Base-by-base conservation (phyloP, 2,113 vertebrate genomes). In the Cynopterus brachyotis region DNA sequence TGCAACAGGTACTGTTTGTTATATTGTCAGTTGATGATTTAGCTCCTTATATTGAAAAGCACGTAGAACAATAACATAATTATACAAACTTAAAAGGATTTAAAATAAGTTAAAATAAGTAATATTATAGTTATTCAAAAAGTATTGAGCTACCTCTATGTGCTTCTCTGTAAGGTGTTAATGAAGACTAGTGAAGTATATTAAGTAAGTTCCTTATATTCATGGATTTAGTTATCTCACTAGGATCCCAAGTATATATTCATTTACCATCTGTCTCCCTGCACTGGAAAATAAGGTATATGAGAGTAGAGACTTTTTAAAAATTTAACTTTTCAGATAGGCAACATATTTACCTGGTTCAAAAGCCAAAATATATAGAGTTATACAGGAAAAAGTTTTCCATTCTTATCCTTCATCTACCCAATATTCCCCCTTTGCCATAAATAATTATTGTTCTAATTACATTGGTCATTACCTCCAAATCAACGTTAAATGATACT, bases 1-100 rank as follows among this genome's bases (percentile, higher is more conserved):
- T 59, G 78, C 32, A 96, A 98, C 96, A 99, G 98, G 99, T 99
- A 96, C 97, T 97, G 40, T 89, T 72, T 87, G 4, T 76, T 62
- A 13, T 79, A 19, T 59, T 92, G 90, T 80, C 55, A 57, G n/a
- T 42, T 93, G 70, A 66, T 92, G 42, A 47, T 67, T 67, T 73
- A 19, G 55, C 26, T 83, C 28, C 42, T 95, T 95, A 67, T 12
- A 28, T 30, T 91, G 91, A 95, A 91, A 95, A 94, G 28, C 30
- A 83, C 57, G 40, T 64, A 85, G 37, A 95, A 95, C 19, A 95
- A 37, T 62, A 40, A 60, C 24, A 17, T 64, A 57, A n/a, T 76
- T 69, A 86, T 40, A 57, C 17, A 95, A 67, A 70, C 2, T 62
- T 40, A 79, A 79, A 26, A 87, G 12, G 13, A 75, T 30, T 76